Percentiles rank a stretch among this genome's conserved stretches.
phyloP scores from a whole-genome alignment of 2,888 invertebrate species.

The Hydriomena furcata region DNA sequence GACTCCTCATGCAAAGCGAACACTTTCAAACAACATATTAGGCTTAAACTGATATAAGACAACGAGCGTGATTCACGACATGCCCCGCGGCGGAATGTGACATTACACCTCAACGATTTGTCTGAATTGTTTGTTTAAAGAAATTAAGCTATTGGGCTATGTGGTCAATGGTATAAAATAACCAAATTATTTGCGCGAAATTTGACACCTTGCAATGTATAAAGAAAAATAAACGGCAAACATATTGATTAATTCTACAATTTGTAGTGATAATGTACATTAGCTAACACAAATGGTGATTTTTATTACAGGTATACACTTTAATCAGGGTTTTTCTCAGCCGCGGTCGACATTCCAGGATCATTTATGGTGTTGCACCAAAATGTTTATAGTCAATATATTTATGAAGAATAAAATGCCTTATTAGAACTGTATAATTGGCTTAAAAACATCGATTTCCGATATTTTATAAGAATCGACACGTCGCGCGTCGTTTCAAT shows the following conservation, averaged over 20 bases:
- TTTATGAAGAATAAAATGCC: constrained; percentile 21
- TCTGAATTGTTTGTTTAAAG: too few species aligned
- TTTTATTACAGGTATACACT: constrained; percentile 5
- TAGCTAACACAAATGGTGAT: constrained; percentile 4
- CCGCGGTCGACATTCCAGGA: constrained; percentile 1
- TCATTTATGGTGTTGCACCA: constrained; percentile 17
- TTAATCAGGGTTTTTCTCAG: constrained; percentile 7
- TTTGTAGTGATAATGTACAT: constrained; percentile 10
- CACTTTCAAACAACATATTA: too few species aligned
- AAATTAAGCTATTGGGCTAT: too few species aligned
- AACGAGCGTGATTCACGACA: too few species aligned
- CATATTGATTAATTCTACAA: constrained; percentile 2
- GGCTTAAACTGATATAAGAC: too few species aligned
- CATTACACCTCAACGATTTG: too few species aligned
- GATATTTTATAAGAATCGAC: constrained; percentile 7
- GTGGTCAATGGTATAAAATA: too few species aligned
- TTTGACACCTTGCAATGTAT: neutral
- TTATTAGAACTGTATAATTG: constrained; percentile 12
- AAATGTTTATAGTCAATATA: constrained; percentile 15
- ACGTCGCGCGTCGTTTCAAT: constrained; percentile 15
- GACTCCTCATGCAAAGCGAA: too few species aligned
- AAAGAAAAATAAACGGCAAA: neutral
- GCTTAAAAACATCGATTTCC: constrained; percentile 5
- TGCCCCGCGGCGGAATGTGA: too few species aligned
- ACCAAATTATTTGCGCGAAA: too few species aligned